Evolutionary conservation across 2,797 vertebrate species (phyloP), one percentile per base, ranked within the genome.

Genomic region (Brachymystax lenok): DNA sequence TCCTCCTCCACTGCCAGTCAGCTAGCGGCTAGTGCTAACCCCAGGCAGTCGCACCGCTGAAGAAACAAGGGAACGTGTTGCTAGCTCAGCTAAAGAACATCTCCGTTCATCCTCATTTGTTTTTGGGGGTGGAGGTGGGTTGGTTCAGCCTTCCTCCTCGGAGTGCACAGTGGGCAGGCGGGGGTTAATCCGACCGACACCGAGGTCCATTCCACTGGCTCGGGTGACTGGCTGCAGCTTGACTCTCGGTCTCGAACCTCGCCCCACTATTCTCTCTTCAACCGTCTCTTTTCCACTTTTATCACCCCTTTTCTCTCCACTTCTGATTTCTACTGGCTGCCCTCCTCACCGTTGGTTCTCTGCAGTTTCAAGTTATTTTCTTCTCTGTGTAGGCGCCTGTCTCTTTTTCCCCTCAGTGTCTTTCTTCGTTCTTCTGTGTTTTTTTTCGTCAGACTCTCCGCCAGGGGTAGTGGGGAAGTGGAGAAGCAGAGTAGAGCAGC

Each of bases 121-220:
- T 85, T 77, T 79, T 77, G 1, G 14, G 13, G 3, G 56, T 5
- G 30, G 30, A 6, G 6, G 30, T 13, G 27, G 13, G 66, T 33
- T 35, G 33, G 21, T 82, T 93, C 96, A 98, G 92, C 98, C 97
- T 74, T 96, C 97, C 91, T 98, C 97, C 88, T 98, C 96, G 77
- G 94, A 95, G 90, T 96, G 95, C 78, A 94, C 91, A 74, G 94
- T 79, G 76, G 94, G 92, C 84, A 93, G 87, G 79, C 90, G 79
- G 79, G 93, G 86, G 83, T 88, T 90, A 87, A 92, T 94, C 93
- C 91, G 88, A 59, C 79, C 28, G 77, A 85, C 72, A 82, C 87
- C 87, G 76, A 83, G 93, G 93, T 94, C 95, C 97, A 99, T 99
- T 93, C 95, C 93, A 90, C 87, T 91, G 84, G 83, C 87, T 91